phyloP scores from a whole-genome alignment of 2,113 vertebrate genomes.

The Aramus guarauna region DNA sequence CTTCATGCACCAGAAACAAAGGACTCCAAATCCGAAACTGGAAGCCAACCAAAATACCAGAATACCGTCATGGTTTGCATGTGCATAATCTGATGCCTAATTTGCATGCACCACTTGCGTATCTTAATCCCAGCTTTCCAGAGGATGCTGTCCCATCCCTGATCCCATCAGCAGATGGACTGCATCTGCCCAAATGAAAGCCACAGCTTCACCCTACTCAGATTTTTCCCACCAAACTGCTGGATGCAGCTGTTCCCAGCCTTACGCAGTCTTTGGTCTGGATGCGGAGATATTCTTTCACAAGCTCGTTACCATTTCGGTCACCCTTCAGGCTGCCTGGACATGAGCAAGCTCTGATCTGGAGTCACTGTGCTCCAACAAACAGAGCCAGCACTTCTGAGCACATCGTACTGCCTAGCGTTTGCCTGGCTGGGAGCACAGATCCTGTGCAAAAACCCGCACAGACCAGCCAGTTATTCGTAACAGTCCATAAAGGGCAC shows the following conservation, averaged over 20 bases:
- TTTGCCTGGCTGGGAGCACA: not conserved
- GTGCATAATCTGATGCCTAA: conserved; percentile 46
- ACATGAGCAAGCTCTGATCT: not conserved
- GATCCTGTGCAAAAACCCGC: not conserved
- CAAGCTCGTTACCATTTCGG: not conserved
- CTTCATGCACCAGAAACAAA: conserved; percentile 27
- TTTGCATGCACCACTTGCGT: not conserved
- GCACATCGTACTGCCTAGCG: not conserved
- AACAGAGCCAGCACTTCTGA: not conserved
- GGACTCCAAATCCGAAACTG: conserved; percentile 13
- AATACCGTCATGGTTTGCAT: not conserved
- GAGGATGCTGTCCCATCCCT: not conserved
- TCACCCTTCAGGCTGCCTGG: not conserved
- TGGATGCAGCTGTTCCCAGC: conserved; percentile 11
- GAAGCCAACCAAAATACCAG: conserved; percentile 43
- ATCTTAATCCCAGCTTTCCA: conserved; percentile 59
- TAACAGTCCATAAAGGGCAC: not conserved
- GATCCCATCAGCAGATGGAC: conserved; percentile 41
- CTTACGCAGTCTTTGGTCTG: not conserved
- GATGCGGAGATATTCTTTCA: not conserved
- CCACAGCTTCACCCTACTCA: not conserved
- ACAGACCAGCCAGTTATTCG: not conserved
- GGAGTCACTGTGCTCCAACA: not conserved
- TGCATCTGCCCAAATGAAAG: conserved; percentile 28
- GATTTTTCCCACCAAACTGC: not conserved